A percentile compares a stretch with the other conserved stretches of the same genome.
Conservation (phyloP, 2,888 invertebrate genomes). For the Drosophila kuntzei region DNA sequence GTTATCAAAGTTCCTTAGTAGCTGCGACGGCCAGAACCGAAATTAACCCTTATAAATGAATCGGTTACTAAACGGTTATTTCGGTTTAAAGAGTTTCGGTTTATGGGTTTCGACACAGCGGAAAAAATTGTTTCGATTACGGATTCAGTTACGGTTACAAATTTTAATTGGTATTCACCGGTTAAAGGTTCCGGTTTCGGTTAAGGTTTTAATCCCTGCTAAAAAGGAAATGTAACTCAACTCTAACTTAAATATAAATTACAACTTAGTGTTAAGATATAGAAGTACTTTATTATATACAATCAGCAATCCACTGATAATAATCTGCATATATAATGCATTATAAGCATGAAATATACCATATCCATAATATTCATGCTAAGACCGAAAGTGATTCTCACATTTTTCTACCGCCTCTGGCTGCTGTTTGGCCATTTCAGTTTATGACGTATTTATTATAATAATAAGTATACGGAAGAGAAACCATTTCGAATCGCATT, state of each 20-base stretch:
- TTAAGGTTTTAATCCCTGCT: too few relatives aligned
- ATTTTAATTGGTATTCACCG: too few relatives aligned
- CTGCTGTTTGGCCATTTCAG: slow-evolving; percentile 23
- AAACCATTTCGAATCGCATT: slow-evolving; percentile 23
- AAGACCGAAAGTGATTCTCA: slow-evolving; percentile 21
- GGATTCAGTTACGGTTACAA: too few relatives aligned
- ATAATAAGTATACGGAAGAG: slow-evolving; percentile 36
- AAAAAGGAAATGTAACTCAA: neutral
- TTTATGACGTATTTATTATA: slow-evolving; percentile 69
- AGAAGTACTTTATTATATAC: neutral
- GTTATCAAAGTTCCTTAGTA: too few relatives aligned
- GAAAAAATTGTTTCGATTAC: too few relatives aligned
- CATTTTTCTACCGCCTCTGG: slow-evolving; percentile 36
- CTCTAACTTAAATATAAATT: neutral
- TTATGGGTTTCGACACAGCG: too few relatives aligned
- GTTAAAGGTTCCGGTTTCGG: too few relatives aligned
- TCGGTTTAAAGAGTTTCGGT: too few relatives aligned
- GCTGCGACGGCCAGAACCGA: too few relatives aligned
- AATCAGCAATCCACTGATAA: neutral
- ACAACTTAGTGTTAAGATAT: neutral
- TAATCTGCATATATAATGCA: slow-evolving; percentile 3
- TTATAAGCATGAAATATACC: neutral
- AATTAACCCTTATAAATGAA: too few relatives aligned
- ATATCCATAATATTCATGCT: neutral
- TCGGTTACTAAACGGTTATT: too few relatives aligned